A percentile compares a stretch with the other conserved stretches of the same genome.
These are phyloP conservation scores for Drosophila quadrilineata DNA, from an alignment of 1,140 invertebrate species.

Conservation along the genomic window DNA sequence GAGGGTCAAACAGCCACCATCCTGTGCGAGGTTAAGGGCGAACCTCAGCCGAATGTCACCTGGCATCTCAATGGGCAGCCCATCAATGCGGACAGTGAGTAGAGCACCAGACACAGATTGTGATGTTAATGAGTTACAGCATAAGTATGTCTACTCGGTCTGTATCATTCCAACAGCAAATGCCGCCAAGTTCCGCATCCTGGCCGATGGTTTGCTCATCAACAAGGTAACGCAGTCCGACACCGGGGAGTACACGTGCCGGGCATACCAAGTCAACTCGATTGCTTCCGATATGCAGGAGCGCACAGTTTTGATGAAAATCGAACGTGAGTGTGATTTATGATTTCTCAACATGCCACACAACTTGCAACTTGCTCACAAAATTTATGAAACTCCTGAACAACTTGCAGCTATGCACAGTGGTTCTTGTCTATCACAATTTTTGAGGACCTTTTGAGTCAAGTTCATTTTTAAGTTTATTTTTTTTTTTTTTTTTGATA, in stretches of 20 bases:
- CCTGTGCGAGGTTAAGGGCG: constrained; percentile 82
- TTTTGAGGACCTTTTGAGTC: no score
- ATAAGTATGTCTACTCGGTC: constrained; percentile 12
- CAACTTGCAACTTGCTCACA: no score
- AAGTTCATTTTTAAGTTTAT: no score
- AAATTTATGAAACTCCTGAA: no score
- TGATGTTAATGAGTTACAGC: constrained; percentile 51
- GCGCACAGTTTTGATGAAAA: constrained; percentile 82
- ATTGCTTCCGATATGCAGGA: constrained; percentile 82
- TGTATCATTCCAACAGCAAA: constrained; percentile 38
- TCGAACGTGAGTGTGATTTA: constrained; percentile 83
- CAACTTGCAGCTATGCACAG: neutral
- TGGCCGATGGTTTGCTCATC: constrained; percentile 82
- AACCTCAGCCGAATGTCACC: constrained; percentile 82
- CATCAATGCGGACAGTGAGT: constrained; percentile 69
- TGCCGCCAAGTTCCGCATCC: constrained; percentile 77
- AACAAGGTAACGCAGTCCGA: constrained; percentile 82
- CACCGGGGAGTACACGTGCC: constrained; percentile 83
- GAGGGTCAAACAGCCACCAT: constrained; percentile 82
- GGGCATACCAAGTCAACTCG: constrained; percentile 82
- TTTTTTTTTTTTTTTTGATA: no score
- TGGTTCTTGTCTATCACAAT: no score
- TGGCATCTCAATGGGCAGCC: constrained; percentile 82
- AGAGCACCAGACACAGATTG: neutral
- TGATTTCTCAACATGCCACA: constrained; percentile 29